Evolutionary conservation across 1,140 invertebrate species (phyloP), one percentile per base, ranked within the genome.

Genomic region (Trichonephila clavata): DNA sequence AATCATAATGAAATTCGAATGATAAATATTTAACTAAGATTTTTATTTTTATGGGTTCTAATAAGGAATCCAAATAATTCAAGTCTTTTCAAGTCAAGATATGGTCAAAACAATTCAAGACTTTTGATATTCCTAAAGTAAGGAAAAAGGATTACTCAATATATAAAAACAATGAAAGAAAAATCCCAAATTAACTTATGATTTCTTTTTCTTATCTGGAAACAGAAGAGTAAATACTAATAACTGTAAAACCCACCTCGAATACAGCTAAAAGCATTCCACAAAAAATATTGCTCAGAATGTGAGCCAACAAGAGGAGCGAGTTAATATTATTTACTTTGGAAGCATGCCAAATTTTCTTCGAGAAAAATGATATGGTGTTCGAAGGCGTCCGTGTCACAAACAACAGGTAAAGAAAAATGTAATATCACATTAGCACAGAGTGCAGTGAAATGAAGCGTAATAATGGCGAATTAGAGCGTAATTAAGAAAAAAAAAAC

Each of bases 381-480:
- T 39, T 39, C 27, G 71, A 77, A 27, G 27, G 32, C 27, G 71
- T 77, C 71, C 4, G 32, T 77, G 71, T 77, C 71, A 77, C 27
- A 27, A 68, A 68, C 71, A 77, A 77, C 71, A 77, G 32, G 71
- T 77, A 77, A 77, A 18, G 24, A 39, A 39, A 39, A 77, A 77
- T 14, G 14, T 77, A 27, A 32, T 39, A 32, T 77, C 27, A 39
- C 32, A 39, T 77, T 32, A 16, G 5, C 32, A 18, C 32, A 39
- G 71, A 77, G 27, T 77, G 32, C 71, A 77, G 13, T 77, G 32
- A 16, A 39, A 24, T 39, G 71, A 39, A 32, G 71, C 71, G 71
- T 77, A 77, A 77, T 77, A 77, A 20, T 32, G 18, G 71, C 32
- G 68, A 77, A 77, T 77, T 77, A 27, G 68, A 77, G 68, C 68